Evolutionary conservation across 2,113 vertebrate species (phyloP).

Genomic region (Oryzias curvinotus): DNA sequence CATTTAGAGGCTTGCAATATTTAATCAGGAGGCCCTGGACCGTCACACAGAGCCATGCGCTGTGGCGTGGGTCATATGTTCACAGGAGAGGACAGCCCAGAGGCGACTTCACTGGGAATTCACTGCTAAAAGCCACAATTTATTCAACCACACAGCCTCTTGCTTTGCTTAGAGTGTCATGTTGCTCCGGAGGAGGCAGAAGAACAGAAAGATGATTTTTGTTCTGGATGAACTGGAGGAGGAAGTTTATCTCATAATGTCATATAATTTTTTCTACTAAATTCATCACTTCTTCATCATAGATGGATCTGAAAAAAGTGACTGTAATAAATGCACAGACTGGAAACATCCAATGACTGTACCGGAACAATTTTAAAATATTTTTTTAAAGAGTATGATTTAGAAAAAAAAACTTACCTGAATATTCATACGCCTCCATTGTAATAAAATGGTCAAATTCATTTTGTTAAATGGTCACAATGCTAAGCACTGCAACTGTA

Average conservation of each 20-base stretch:
- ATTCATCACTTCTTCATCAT: no score
- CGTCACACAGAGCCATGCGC: conserved; percentile 56
- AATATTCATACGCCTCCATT: no score
- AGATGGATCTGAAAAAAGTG: no score
- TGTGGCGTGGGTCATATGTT: conserved; percentile 70
- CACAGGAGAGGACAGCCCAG: conserved; percentile 63
- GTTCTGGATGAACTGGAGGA: background rate
- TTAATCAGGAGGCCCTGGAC: conserved; percentile 72
- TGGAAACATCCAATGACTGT: no score
- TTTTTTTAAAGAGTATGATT: no score
- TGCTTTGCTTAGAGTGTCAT: background rate
- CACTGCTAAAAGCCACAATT: conserved; percentile 66
- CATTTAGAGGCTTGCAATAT: conserved; percentile 78
- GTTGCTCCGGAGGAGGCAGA: background rate
- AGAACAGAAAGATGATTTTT: background rate
- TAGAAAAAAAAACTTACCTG: no score
- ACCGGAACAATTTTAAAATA: no score
- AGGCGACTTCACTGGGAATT: conserved; percentile 60
- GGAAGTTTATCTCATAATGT: background rate
- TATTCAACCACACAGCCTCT: conserved; percentile 48
- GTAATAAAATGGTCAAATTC: no score
- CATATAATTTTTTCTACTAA: no score
- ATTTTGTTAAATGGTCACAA: no score
- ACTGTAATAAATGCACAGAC: no score
- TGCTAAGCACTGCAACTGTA: no score